Percentiles rank a stretch among this genome's conserved stretches.
phyloP scores from a whole-genome alignment of 2,888 invertebrate genomes.

The Empis livida region DNA sequence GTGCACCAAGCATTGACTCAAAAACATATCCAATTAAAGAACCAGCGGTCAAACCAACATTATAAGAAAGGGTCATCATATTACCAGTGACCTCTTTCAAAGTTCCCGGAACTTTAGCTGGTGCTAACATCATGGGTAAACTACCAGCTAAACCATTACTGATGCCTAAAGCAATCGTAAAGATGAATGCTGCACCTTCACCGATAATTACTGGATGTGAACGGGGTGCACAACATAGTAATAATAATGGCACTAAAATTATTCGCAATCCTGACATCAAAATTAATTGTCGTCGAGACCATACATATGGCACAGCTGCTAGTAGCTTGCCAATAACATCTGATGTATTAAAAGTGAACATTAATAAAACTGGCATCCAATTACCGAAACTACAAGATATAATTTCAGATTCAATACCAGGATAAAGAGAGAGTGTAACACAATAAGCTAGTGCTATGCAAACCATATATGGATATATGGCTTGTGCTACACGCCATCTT shows the following conservation, averaged over 20 bases:
- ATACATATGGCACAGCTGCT: conserved; percentile 68
- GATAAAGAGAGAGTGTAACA: conserved; percentile 78
- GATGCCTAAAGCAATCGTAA: conserved; percentile 60
- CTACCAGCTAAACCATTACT: conserved; percentile 83
- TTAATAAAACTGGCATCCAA: conserved; percentile 87
- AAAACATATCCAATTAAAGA: conserved; percentile 73
- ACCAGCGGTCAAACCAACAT: conserved; percentile 72
- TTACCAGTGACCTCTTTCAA: conserved; percentile 85
- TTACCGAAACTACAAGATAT: conserved; percentile 66
- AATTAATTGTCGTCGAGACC: conserved; percentile 67
- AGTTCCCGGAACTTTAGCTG: conserved; percentile 72
- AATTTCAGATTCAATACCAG: conserved; percentile 82
- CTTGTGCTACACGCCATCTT: conserved; percentile 67
- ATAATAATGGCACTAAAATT: conserved; percentile 63
- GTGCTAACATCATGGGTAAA: conserved; percentile 85
- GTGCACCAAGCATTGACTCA: conserved; percentile 47
- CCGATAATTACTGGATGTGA: conserved; percentile 56
- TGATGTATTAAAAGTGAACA: conserved; percentile 77
- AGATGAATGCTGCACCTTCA: conserved; percentile 52
- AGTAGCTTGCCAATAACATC: conserved; percentile 70
- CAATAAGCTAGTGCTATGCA: conserved; percentile 80
- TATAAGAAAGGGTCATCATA: conserved; percentile 87
- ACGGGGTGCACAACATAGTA: conserved; percentile 71
- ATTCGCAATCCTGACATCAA: conserved; percentile 60
- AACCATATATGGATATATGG: conserved; percentile 83